Evolutionary conservation across 2,113 vertebrate genomes (phyloP).

Genomic region (Siniperca knerii): DNA sequence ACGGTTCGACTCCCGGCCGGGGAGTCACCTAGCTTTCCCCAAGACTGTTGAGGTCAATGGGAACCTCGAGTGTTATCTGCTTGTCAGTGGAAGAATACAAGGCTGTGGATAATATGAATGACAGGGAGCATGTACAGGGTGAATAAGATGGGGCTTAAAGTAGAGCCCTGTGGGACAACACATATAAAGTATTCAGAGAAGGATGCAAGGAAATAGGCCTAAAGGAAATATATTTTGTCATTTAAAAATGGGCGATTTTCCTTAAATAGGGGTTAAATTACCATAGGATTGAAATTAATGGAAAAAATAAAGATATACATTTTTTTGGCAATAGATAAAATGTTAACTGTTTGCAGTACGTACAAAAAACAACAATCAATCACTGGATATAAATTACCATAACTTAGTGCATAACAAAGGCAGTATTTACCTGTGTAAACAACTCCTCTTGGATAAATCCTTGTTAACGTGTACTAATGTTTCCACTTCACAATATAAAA

Average conservation of each 20-base stretch:
- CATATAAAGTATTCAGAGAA: not conserved
- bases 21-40: too few relatives aligned
- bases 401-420: not conserved
- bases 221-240: not conserved
- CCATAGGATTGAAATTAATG: not conserved
- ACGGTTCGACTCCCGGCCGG: too few relatives aligned
- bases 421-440: not conserved
- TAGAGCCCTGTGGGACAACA: not conserved
- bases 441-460: not conserved
- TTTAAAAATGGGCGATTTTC: not conserved
- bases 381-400: not conserved
- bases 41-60: too few relatives aligned
- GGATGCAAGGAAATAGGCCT: not conserved
- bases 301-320: not conserved
- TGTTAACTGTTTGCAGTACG: not conserved
- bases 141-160: not conserved
- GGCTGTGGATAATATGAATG: not conserved
- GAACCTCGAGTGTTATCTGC: not conserved
- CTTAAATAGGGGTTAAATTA: not conserved
- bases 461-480: not conserved
- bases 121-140: not conserved
- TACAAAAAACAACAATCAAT: not conserved
- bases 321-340: not conserved
- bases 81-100: not conserved
- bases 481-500: not conserved